Base-by-base conservation (phyloP, 64 coral and sea anemone species). In the Astreopora myriophthalma region DNA sequence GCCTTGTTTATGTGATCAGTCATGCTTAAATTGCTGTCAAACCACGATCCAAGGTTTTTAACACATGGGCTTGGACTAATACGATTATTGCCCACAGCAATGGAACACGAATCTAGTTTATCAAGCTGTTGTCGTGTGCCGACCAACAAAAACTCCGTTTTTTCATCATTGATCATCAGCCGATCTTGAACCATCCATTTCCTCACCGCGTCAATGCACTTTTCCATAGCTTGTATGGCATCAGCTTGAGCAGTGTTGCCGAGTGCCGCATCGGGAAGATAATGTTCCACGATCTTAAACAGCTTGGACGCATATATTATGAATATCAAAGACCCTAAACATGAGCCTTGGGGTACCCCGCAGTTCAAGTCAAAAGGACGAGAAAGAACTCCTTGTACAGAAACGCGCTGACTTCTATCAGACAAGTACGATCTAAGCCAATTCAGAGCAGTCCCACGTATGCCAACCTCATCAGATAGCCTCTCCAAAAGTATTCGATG, bases 11-110 rank as follows among this genome's bases (percentile, higher is more conserved):
- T 88, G 51, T 88, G 86, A 34, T 48, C 49, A 51, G 38, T 51
- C 86, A 88, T 88, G 29, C 33, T 88, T 48, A 75, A 58, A 10
- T 73, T 44, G 27, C 62, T 46, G 48, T 87, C 85, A 87, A 87
- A 87, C 80, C 80, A 84, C n/a, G 61, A 65, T 65, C 61, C 61
- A 65, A 65, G 61, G 61, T 65, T 65, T 65, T 23, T 65, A 65
- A 65, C 61, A 65, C 22, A 65, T 65, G 61, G 61, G 20, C 61
- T 65, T 65, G 61, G 20, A 65, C 61, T 65, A 23, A 65, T 65
- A 65, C 61, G 61, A 65, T 65, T 65, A 65, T 65, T 65, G 61
- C 61, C 25, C 65, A 69, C 30, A 69, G 66, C 8, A 69, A 14
- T 69, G 66, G 66, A 31, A 69, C 66, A 69, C 66, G 66, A 69